phyloP scores from a whole-genome alignment of 1,140 invertebrate genomes.

The Dysdera silvatica region DNA sequence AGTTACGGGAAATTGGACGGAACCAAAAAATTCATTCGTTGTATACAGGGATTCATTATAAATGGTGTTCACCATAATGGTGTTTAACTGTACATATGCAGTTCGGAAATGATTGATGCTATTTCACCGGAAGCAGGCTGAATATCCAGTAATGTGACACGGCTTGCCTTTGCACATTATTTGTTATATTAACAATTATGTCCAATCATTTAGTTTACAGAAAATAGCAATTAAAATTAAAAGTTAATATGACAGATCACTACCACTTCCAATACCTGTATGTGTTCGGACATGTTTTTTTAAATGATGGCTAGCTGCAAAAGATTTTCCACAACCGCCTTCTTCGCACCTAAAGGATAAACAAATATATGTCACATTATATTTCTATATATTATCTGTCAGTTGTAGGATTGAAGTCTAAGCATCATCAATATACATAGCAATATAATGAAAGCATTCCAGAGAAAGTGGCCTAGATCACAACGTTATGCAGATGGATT shows the following conservation, averaged over 20 bases:
- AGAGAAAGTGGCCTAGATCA: background rate
- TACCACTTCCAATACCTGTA: constrained; percentile 51
- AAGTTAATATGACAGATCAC: too few species aligned
- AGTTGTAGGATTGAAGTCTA: background rate
- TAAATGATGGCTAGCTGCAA: constrained; percentile 86
- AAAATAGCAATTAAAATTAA: background rate
- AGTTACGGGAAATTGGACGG: too few species aligned
- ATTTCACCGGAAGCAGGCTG: background rate
- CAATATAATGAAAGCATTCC: background rate
- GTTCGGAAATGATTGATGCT: background rate
- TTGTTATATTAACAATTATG: constrained; percentile 5
- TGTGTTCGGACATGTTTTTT: constrained; percentile 74
- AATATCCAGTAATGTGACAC: background rate
- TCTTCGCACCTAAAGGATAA: constrained; percentile 57
- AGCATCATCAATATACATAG: background rate
- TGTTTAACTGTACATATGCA: background rate
- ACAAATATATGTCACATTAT: background rate
- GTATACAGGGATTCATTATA: too few species aligned
- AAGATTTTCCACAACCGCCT: constrained; percentile 79
- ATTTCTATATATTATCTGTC: background rate
- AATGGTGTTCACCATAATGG: too few species aligned
- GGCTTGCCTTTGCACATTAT: background rate
- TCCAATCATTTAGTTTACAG: background rate
- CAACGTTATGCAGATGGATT: too few species aligned
- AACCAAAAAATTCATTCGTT: too few species aligned